Base-by-base conservation (phyloP, 1,140 invertebrate genomes). In the Thaumetopoea pityocampa region DNA sequence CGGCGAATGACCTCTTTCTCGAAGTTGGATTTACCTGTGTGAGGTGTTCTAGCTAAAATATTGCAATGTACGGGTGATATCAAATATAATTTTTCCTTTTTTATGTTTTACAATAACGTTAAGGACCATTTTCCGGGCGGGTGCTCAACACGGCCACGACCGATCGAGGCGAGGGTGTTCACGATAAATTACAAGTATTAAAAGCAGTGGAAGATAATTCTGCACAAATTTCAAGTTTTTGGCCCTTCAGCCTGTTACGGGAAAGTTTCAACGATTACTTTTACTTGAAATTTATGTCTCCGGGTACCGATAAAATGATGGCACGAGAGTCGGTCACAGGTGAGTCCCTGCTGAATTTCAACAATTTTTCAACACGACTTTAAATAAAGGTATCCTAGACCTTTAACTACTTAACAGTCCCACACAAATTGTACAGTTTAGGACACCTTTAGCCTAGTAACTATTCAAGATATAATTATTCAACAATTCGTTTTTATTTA, bases 181-280 rank as follows among this genome's bases (percentile, higher is more conserved):
- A 30, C 62, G 74, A 81, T 81, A 81, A 79, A 81, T 81, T 73
- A 64, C 70, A 59, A 68, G 72, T 61, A 65, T 79, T 74, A 77
- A 77, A 77, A 77, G 54, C 55, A 62, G 67, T 69, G 71, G 67
- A 70, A 77, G 70, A 70, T 76, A 74, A 74, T 78, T 78, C 62
- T 48, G 64, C 60, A 67, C 58, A 71, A 78, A 72, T 76, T 76
- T 60, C 60, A 50, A 51, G 37, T 49, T 49, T 58, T 37, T 53
- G 53, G 50, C 65, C 56, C 53, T 57, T 57, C 45, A 43, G 43
- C 60, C 41, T 59, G 55, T 58, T 55, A 47, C 42, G 53, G 52
- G 56, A 73, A 77, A 82, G 62, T 79, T 79, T 71, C 60, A 67
- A 67, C 73, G 68, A 78, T 78, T 81, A 82, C 68, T 68, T 72